These are phyloP conservation scores for Microcebus jonahi DNA, from an alignment of 2,113 vertebrate genomes.

Conservation along the genomic window DNA sequence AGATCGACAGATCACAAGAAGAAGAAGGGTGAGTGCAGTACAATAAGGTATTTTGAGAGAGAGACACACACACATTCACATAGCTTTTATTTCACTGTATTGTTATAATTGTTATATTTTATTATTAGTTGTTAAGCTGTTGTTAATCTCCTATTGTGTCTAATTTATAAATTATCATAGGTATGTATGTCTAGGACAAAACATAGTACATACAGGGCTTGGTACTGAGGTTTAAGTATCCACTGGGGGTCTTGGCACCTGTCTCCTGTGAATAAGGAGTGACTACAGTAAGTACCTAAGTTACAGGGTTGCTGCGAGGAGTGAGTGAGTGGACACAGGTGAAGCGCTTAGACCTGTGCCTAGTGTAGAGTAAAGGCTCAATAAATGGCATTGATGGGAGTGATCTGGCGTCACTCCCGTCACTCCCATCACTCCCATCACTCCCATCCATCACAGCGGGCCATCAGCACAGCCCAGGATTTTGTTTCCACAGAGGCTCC, in stretches of 20 bases:
- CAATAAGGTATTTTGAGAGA: neutral
- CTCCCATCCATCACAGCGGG: no score
- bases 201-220: neutral
- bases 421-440: no score
- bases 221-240: neutral
- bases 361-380: neutral
- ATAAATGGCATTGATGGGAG: no score
- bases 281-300: neutral
- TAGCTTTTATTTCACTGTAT: neutral
- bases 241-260: neutral
- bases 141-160: neutral
- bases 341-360: neutral
- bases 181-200: neutral
- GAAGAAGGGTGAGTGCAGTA: neutral
- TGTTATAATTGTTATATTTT: neutral
- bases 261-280: neutral
- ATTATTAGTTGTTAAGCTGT: neutral
- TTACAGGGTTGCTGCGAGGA: neutral
- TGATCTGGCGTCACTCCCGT: no score
- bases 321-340: neutral
- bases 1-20: neutral
- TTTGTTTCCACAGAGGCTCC: neutral
- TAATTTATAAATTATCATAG: neutral
- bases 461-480: neutral
- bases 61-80: neutral